Evolutionary conservation across 2,113 vertebrate species (phyloP), one percentile per base, ranked within the genome.

Genomic region (Ophiodon elongatus): DNA sequence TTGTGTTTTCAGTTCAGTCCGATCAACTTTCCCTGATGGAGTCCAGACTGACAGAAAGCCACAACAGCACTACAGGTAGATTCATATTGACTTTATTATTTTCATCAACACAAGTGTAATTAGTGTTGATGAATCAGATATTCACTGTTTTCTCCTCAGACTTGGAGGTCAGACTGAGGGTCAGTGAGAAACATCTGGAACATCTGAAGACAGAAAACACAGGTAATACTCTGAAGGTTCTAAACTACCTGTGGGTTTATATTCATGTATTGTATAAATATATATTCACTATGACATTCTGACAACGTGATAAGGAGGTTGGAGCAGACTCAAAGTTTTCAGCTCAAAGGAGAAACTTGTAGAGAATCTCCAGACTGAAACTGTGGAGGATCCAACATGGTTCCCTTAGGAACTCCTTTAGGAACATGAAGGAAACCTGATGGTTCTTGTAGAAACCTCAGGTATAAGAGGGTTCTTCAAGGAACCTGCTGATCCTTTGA

Each of bases 171-270:
- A 84, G 68, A 63, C 77, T 84, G 66, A 72, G n/a, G 6, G 4
- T 37, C 35, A 25, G 25, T 11, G 76, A 83, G 43, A 47, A 33
- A 21, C 35, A 72, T 15, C 25, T 85, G 50, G 47, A 82, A 11
- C 14, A 71, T 1, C 43, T 88, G 60, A 52, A 11, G 67, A 37
- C 11, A 4, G 7, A 45, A 6, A 54, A 17, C 62, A 37, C 73
- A 78, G 86, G 86, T 86, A 67, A 79, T 7, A 23, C 71, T 29
- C n/a, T 72, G 47, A 54, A 8, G 31, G 29, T n/a, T 45, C 11
- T 9, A 7, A 25, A 27, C 39, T 59, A 29, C 29, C n/a, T 56
- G 8, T n/a, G n/a, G n/a, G 13, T 15, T 45, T 14, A 45, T 45
- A 45, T 45, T 14, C 21, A 23, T 52, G 19, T 23, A 23, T 52